Conservation (phyloP, 1,140 invertebrate species). For the Zaprionus africanus region DNA sequence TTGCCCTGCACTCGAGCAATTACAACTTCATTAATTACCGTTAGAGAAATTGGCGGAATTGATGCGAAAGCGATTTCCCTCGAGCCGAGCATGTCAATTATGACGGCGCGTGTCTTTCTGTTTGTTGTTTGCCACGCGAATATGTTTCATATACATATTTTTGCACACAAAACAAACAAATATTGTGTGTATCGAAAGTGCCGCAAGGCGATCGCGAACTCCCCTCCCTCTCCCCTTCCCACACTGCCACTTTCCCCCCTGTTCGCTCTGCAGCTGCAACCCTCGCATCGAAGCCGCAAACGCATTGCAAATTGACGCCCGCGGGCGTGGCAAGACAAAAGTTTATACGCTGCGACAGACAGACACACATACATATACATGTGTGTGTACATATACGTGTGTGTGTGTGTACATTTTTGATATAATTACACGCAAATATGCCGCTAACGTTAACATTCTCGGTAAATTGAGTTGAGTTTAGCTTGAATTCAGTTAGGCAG, state of each 20-base stretch:
- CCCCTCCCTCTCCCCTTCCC: not conserved
- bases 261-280: slow-evolving; percentile 12
- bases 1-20: not conserved
- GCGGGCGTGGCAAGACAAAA: slow-evolving; percentile 59
- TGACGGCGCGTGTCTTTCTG: not conserved
- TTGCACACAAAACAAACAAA: slow-evolving; percentile 55
- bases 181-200: slow-evolving; percentile 59
- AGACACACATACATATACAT: not conserved
- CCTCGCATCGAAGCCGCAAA: slow-evolving; percentile 37
- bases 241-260: no score
- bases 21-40: slow-evolving; percentile 1
- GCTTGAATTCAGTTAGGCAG: slow-evolving; percentile 2
- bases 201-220: slow-evolving; percentile 36
- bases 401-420: slow-evolving; percentile 54
- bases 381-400: no score
- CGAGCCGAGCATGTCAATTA: slow-evolving; percentile 9
- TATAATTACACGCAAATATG: slow-evolving; percentile 79
- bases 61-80: slow-evolving; percentile 13
- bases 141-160: slow-evolving; percentile 53
- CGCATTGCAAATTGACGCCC: slow-evolving; percentile 60
- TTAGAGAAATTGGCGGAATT: slow-evolving; percentile 1
- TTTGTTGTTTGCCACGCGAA: slow-evolving; percentile 47
- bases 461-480: slow-evolving; percentile 75
- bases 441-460: slow-evolving; percentile 67
- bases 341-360: slow-evolving; percentile 32